phyloP scores from a whole-genome alignment of 2,888 invertebrate genomes.

The Ectemnius lituratus region DNA sequence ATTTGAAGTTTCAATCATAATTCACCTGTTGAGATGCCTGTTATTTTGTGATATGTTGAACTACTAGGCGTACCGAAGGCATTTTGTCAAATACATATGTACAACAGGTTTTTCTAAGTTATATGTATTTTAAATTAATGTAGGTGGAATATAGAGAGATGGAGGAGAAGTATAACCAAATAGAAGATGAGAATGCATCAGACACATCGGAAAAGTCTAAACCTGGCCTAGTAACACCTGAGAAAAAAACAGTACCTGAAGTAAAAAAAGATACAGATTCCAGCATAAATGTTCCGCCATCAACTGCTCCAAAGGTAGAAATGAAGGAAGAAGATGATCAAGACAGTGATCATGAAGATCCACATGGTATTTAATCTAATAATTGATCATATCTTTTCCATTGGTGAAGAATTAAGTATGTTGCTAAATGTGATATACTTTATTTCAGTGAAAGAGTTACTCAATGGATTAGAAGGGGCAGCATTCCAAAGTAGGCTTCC shows the following conservation, averaged over 20 bases:
- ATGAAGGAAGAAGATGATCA: conserved; percentile 79
- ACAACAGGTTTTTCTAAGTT: neutral
- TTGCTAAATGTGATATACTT: neutral
- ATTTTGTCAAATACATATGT: neutral
- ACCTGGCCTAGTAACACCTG: conserved; percentile 76
- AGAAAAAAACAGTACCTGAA: conserved; percentile 69
- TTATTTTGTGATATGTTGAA: too few species aligned
- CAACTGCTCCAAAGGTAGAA: conserved; percentile 78
- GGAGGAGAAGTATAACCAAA: conserved; percentile 83
- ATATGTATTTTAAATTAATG: conserved; percentile 18
- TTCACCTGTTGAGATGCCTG: too few species aligned
- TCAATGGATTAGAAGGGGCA: conserved; percentile 89
- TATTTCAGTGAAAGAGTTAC: conserved; percentile 70
- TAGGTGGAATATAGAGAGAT: conserved; percentile 84
- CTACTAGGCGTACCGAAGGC: too few species aligned
- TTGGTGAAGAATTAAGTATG: neutral
- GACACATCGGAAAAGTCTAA: conserved; percentile 83
- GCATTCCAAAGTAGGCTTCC: conserved; percentile 96
- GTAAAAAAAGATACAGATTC: conserved; percentile 81
- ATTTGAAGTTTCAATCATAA: too few species aligned
- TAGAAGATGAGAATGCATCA: conserved; percentile 82
- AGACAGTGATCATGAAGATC: conserved; percentile 85
- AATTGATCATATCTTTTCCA: neutral
- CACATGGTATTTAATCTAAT: conserved; percentile 75
- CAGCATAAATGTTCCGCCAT: conserved; percentile 78